Base-by-base conservation (phyloP, 2,113 vertebrate species). In the Saccopteryx leptura region DNA sequence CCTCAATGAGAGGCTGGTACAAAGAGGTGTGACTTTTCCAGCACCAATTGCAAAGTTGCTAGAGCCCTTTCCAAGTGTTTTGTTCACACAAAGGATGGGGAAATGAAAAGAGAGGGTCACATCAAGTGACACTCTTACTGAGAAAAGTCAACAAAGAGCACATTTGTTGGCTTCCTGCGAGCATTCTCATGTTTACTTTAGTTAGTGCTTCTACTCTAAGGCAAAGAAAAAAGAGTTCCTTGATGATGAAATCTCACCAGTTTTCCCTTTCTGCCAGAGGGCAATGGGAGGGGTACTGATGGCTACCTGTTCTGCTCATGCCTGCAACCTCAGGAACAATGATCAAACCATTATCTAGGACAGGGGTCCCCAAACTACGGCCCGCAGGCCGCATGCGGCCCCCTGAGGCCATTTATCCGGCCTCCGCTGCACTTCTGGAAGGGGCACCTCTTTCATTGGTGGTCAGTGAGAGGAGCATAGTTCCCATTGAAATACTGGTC, bases 61-160 rank as follows among this genome's bases (percentile, higher is more conserved):
- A 11, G 69, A 46, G 13, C 56, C 21, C 31, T 68, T 68, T 28
- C 60, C 14, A 66, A 1, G 28, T 26, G 26, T 75, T 91, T 28
- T 75, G 26, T 56, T 88, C 54, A 88, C 39, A 54, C 17, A 21
- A 68, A 88, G 11, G 15, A 39, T 56, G 61, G 76, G 66, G 85
- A 79, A 66, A 88, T 79, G 58, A 69, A 26, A 89, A 72, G 28
- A 80, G 14, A 65, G 10, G 19, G 39, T 90, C 54, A 50, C 24
- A 50, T 50, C 19, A 52, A 88, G 61, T 50, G 18, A 61, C n/a
- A 10, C 21, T 68, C 26, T 23, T 74, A 12, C n/a, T 79, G 48
- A 89, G 84, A 50, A 63, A 88, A 39, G 66, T 88, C 93, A 80
- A 75, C 65, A 65, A 69, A 84, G 48, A 12, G 21, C 52, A 31